Evolutionary conservation across 92 coral and sea anemone species (phyloP).

Genomic region (Phenganax stokvisi): DNA sequence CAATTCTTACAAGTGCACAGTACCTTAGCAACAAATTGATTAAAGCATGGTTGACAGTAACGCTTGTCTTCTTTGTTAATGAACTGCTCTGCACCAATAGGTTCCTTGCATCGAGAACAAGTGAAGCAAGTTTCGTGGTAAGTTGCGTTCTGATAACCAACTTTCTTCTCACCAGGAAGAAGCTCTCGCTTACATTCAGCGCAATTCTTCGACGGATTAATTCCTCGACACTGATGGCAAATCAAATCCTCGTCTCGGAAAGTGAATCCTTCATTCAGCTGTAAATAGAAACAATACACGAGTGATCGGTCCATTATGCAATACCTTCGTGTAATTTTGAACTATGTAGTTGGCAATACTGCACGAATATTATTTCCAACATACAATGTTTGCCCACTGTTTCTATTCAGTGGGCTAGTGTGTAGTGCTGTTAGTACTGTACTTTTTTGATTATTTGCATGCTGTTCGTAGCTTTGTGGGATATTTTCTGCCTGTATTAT

Average conservation of each 20-base stretch:
- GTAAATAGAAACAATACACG: slow-evolving; percentile 12
- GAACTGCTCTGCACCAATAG: slow-evolving; percentile 94
- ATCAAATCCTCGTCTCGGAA: slow-evolving; percentile 81
- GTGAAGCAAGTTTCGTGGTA: slow-evolving; percentile 86
- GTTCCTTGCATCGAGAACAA: slow-evolving; percentile 82
- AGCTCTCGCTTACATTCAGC: slow-evolving; percentile 78
- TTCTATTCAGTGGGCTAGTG: no score
- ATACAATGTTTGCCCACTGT: no score
- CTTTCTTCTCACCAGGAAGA: slow-evolving; percentile 85
- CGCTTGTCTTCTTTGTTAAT: slow-evolving; percentile 85
- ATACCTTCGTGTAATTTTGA: no score
- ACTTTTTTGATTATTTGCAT: no score
- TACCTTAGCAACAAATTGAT: slow-evolving; percentile 80
- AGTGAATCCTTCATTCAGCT: slow-evolving; percentile 90
- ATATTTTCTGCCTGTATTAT: no score
- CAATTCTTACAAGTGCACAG: not conserved
- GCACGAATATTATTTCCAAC: no score
- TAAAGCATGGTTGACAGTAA: slow-evolving; percentile 79
- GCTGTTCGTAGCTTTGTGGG: no score
- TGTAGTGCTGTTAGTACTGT: no score
- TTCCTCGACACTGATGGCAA: slow-evolving; percentile 85
- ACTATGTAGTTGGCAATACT: no score
- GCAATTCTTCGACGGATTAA: slow-evolving; percentile 82
- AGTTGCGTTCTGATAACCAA: slow-evolving; percentile 86
- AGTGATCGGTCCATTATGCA: not conserved